These are phyloP conservation scores for Pheosia gnoma DNA, from an alignment of 2,888 invertebrate genomes.

Conservation along the genomic window DNA sequence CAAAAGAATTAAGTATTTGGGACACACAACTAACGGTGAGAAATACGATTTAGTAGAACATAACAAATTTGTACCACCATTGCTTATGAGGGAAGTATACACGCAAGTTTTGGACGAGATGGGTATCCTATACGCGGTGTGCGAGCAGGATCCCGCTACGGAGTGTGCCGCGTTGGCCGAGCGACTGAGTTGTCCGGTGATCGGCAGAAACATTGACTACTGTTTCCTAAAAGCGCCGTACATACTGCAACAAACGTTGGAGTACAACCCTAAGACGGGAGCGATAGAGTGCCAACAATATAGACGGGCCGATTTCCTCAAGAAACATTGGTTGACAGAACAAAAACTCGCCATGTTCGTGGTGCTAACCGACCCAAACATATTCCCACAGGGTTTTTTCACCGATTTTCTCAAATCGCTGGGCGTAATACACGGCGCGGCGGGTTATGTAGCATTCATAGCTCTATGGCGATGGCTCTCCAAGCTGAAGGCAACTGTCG, in stretches of 20 bases:
- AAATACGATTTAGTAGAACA: conserved; percentile 7
- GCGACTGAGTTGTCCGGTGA: conserved; percentile 46
- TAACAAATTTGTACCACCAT: conserved; percentile 22
- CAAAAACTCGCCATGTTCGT: conserved; percentile 44
- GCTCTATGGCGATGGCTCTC: conserved; percentile 21
- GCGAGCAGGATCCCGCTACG: conserved; percentile 42
- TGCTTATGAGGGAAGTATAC: conserved; percentile 40
- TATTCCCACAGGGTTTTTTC: conserved; percentile 39
- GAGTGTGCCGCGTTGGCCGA: conserved; percentile 52
- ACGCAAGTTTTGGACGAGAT: conserved; percentile 49
- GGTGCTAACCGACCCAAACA: conserved; percentile 35
- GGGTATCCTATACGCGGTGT: conserved; percentile 41
- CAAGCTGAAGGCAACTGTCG: neutral
- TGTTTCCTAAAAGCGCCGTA: conserved; percentile 46
- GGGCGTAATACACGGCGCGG: neutral
- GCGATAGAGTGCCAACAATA: conserved; percentile 36
- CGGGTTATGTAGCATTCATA: neutral
- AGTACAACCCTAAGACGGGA: conserved; percentile 12
- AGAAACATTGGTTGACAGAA: conserved; percentile 31
- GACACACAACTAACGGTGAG: neutral
- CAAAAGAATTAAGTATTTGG: conserved; percentile 17
- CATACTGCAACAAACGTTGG: conserved; percentile 32
- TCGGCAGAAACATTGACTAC: conserved; percentile 48
- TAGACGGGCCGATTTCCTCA: conserved; percentile 33
- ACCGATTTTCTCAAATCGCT: conserved; percentile 25